These are phyloP conservation scores for Okamejei kenojei DNA, from an alignment of 2,797 vertebrate genomes.

Conservation along the genomic window DNA sequence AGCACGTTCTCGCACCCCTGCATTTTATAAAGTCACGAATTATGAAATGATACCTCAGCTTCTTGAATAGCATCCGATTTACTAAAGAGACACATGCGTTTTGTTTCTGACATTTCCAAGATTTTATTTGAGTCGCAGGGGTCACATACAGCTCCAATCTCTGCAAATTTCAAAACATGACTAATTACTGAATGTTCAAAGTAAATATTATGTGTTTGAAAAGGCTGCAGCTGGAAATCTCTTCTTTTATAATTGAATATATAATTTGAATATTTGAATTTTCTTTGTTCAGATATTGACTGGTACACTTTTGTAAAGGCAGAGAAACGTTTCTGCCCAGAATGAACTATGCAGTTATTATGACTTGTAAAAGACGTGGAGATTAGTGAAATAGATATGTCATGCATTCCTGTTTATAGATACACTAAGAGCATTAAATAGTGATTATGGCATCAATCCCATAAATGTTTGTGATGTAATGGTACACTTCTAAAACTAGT, in stretches of 20 bases:
- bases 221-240: neutral
- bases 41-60: neutral
- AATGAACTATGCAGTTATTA: neutral
- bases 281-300: too few species aligned
- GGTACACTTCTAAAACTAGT: neutral
- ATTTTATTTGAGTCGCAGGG: neutral
- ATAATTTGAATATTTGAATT: neutral
- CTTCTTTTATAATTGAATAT: slow-evolving; percentile 19
- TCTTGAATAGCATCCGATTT: neutral
- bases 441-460: neutral
- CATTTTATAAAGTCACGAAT: neutral
- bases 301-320: neutral
- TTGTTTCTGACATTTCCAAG: slow-evolving; percentile 19
- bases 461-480: neutral
- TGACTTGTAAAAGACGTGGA: too few species aligned
- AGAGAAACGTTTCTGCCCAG: neutral
- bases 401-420: neutral
- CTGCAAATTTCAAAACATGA: slow-evolving; percentile 21
- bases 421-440: neutral
- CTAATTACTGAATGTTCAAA: neutral
- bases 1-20: neutral
- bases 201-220: slow-evolving; percentile 11
- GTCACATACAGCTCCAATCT: neutral
- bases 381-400: neutral
- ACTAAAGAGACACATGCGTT: neutral